Evolutionary conservation across 2,113 vertebrate genomes (phyloP), one percentile per base, ranked within the genome.

Genomic region (Scomber colias): DNA sequence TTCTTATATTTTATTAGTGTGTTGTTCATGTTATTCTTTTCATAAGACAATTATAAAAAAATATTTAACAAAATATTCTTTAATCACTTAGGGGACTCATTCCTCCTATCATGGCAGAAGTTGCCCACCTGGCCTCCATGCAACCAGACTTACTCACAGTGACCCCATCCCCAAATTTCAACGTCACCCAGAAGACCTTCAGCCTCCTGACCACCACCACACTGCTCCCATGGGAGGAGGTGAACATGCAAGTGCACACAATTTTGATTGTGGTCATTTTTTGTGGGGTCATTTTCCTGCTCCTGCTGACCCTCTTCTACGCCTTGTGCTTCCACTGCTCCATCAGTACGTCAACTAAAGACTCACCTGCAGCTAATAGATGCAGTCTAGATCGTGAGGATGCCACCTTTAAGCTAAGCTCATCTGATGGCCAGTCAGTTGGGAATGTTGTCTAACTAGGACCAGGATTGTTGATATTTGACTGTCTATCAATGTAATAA

Each of bases 271-370:
- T 93, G 13, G 21, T 91, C 50, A 88, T 95, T 49, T 95, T 95
- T 69, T 90, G 88, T 51, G 16, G 82, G 12, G 94, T 94, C 46
- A 95, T 93, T 75, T 54, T 95, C 16, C 91, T 95, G 61, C 92
- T 94, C 11, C 79, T 95, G 17, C 57, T 92, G 56, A 83, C 94
- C 30, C 84, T 94, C 68, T 76, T 95, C 63, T 95, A 93, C n/a
- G 63, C 92, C 15, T 93, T 95, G 79, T 95, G 90, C 57, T 90
- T 95, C 78, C 91, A 89, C 40, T 94, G 90, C 74, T 92, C 88
- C 48, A 90, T 94, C 24, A 6, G 69, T 2, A 48, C 86, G 0
- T 55, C 57, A 0, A 77, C 82, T 17, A 93, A 90, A 65, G 88
- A 90, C 45, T 31, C 46, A 0, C 66, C 3, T 3, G 15, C 27